Base-by-base conservation (phyloP, 2,113 vertebrate species). In the Otocyon megalotis region DNA sequence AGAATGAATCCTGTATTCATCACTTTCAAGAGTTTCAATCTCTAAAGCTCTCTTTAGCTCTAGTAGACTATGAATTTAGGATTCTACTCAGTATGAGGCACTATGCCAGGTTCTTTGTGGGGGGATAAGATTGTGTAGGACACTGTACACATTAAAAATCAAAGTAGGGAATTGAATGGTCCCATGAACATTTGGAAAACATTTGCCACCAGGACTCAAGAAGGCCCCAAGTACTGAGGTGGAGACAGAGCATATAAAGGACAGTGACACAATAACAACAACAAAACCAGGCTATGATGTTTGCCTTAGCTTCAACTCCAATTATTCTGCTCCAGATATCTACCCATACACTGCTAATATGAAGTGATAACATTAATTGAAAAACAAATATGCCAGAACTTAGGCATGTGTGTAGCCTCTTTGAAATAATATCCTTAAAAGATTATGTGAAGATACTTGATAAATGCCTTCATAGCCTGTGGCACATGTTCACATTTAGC, bases 361-460 rank as follows among this genome's bases (percentile, higher is more conserved):
- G 60, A 94, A 87, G n/a, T 88, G 48, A 60, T 86, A 84, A 79
- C 56, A 93, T 67, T 92, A 58, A 72, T 79, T 86, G 86, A 43
- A 93, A 92, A 97, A 79, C 20, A 89, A 67, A 65, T 50, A 88
- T 35, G 67, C 58, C 65, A 87, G 14, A 82, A 63, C 14, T 81
- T 24, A 88, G 50, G 43, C 53, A 95, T 63, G 28, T 62, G n/a
- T 87, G 26, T 72, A 24, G 54, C 82, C 65, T 92, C 58, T 90
- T 88, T 88, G 72, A 84, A 93, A 28, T 88, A 90, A 79, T 69
- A 67, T 58, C 35, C 58, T 80, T 91, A 60, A 67, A 81, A 76
- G 11, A 93, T 82, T 65, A 67, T 86, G 97, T 28, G 50, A 72
- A 65, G 43, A 83, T n/a, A 90, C 48, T 94, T 95, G 79, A 30